phyloP scores from a whole-genome alignment of 2,797 vertebrate species.

The Ambastaia sidthimunki region DNA sequence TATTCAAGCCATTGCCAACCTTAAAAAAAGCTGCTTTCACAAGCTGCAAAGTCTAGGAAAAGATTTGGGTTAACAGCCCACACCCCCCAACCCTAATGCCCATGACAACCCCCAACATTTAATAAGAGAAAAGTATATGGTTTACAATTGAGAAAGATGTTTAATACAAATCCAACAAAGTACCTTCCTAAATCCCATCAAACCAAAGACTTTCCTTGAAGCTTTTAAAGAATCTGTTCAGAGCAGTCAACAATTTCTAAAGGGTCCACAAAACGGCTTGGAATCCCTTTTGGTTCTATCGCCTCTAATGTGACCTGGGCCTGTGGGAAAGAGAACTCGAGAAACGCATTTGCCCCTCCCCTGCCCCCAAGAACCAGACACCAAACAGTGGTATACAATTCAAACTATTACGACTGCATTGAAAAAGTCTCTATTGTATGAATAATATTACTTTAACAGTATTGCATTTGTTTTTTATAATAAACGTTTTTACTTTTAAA shows the following conservation, averaged over 20 bases:
- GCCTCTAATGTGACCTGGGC: constrained; percentile 63
- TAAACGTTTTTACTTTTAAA: constrained; percentile 1
- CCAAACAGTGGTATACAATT: background rate
- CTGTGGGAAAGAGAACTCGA: constrained; percentile 81
- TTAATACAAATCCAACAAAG: constrained; percentile 58
- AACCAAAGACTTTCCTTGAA: constrained; percentile 61
- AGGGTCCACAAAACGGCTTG: constrained; percentile 62
- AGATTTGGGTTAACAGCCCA: constrained; percentile 77
- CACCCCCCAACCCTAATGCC: constrained; percentile 62
- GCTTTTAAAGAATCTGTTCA: constrained; percentile 67
- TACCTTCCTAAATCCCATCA: constrained; percentile 77
- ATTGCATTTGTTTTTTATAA: background rate
- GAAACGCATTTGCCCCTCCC: constrained; percentile 68
- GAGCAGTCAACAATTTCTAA: constrained; percentile 64
- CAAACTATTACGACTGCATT: constrained; percentile 15
- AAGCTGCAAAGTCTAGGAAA: constrained; percentile 83
- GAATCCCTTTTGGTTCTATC: constrained; percentile 66
- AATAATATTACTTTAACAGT: background rate
- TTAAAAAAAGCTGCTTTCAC: constrained; percentile 62
- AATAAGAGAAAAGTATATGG: too few relatives aligned
- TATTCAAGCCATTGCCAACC: constrained; percentile 66
- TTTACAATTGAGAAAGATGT: constrained; percentile 34
- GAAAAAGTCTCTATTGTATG: constrained; percentile 30
- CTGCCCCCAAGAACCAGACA: constrained; percentile 46
- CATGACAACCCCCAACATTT: constrained; percentile 34